phyloP scores from a whole-genome alignment of 2,113 vertebrate genomes.

The Thymallus thymallus region DNA sequence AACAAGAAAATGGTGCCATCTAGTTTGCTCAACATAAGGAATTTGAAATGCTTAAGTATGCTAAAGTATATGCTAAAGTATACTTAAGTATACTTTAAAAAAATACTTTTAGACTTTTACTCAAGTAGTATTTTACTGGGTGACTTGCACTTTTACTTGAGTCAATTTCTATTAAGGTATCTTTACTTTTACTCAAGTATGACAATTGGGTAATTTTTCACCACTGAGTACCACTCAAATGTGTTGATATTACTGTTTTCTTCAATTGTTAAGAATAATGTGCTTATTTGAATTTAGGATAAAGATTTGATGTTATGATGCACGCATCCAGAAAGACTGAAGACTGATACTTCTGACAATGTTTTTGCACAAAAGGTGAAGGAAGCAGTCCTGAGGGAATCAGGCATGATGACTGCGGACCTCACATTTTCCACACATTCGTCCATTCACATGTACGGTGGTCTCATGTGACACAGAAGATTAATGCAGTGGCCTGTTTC shows the following conservation, averaged over 20 bases:
- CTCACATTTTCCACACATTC: slow-evolving; percentile 20
- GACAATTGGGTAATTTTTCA: neutral
- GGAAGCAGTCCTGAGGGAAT: neutral
- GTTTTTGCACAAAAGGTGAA: neutral
- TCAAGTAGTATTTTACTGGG: too few relatives aligned
- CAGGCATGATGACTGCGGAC: neutral
- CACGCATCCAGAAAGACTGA: neutral
- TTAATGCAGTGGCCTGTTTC: slow-evolving; percentile 42
- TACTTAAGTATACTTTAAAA: too few relatives aligned
- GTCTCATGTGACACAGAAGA: slow-evolving; percentile 32
- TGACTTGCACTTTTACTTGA: too few relatives aligned
- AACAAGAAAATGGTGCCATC: too few relatives aligned
- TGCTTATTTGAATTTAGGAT: neutral
- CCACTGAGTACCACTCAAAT: neutral
- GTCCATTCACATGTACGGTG: slow-evolving; percentile 31
- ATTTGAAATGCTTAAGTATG: too few relatives aligned
- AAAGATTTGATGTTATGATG: neutral
- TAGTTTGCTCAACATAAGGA: too few relatives aligned
- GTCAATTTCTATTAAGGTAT: too few relatives aligned
- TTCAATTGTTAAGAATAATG: neutral
- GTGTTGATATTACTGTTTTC: neutral
- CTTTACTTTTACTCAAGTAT: too few relatives aligned
- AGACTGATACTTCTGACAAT: neutral
- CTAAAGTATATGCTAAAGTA: too few relatives aligned
- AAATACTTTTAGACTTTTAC: too few relatives aligned